Evolutionary conservation across 2,113 vertebrate genomes (phyloP).

Genomic region (Apeltes quadracus): DNA sequence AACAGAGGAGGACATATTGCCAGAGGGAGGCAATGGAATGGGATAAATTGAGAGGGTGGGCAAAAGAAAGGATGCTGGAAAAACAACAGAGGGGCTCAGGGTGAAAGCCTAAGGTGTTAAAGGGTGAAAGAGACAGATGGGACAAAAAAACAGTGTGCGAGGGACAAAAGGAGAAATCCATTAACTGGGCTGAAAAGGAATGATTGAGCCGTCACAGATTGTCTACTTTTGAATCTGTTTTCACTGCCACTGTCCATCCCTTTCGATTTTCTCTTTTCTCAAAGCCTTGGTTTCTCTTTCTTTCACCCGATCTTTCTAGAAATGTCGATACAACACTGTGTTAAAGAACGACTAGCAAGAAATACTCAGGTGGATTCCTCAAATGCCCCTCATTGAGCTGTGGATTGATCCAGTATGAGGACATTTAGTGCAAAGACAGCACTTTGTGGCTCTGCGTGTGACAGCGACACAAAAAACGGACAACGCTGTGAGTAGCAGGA

Average conservation of each 20-base stretch:
- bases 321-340: constrained; percentile 22
- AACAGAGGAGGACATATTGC: constrained; percentile 9
- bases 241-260: constrained; percentile 19
- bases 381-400: neutral
- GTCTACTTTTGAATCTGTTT: constrained; percentile 25
- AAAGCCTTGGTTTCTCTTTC: neutral
- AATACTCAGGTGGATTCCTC: neutral
- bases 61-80: constrained; percentile 17
- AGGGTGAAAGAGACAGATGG: constrained; percentile 11
- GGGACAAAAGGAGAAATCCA: constrained; percentile 19
- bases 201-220: constrained; percentile 43
- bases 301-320: neutral
- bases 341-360: neutral
- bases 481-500: neutral
- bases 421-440: neutral
- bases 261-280: constrained; percentile 15
- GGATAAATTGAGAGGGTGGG: constrained; percentile 11
- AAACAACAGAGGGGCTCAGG: constrained; percentile 28
- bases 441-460: neutral
- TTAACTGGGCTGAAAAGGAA: constrained; percentile 18
- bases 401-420: neutral
- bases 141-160: neutral
- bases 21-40: constrained; percentile 44
- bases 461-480: neutral
- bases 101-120: constrained; percentile 39